A percentile compares a stretch with the other conserved stretches of the same genome.
Evolutionary conservation across 1,140 invertebrate species (phyloP).

Genomic region (Helicoverpa armigera): DNA sequence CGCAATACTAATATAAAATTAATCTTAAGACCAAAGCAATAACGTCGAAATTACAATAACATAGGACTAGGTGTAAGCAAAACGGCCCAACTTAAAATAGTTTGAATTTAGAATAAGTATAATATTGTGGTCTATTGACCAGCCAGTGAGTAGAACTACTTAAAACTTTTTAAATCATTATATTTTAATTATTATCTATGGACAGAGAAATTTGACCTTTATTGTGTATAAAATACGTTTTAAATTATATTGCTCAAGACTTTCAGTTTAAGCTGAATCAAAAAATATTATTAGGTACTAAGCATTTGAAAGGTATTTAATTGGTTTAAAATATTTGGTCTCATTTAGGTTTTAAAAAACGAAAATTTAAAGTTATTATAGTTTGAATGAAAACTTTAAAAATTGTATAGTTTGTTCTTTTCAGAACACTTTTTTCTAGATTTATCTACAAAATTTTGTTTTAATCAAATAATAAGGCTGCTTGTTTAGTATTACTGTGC

Average conservation of each 20-base stretch:
- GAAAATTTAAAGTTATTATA: not conserved
- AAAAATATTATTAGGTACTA: not conserved
- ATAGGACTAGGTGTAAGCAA: constrained; percentile 9
- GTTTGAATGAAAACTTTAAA: not conserved
- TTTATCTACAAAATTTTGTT: not conserved
- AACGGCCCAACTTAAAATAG: constrained; percentile 20
- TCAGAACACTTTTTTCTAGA: not conserved
- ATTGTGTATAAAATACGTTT: constrained; percentile 6
- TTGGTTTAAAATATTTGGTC: not conserved
- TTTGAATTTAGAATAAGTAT: constrained; percentile 20
- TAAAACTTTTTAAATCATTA: not conserved
- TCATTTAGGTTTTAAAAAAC: not conserved
- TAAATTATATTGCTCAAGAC: constrained; percentile 13
- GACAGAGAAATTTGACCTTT: not conserved
- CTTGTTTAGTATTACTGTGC: constrained; percentile 3
- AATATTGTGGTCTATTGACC: constrained; percentile 23
- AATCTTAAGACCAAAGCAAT: constrained; percentile 28
- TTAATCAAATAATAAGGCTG: constrained; percentile 5
- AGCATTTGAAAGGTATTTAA: constrained; percentile 3
- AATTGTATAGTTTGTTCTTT: not conserved
- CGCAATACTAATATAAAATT: constrained; percentile 10
- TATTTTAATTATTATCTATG: not conserved
- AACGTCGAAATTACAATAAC: constrained; percentile 18
- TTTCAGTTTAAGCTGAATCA: constrained; percentile 1
- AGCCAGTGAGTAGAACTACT: not conserved